Evolutionary conservation across 1,140 invertebrate species (phyloP), one percentile per base, ranked within the genome.

Genomic region (Panagrolaimus sp.): DNA sequence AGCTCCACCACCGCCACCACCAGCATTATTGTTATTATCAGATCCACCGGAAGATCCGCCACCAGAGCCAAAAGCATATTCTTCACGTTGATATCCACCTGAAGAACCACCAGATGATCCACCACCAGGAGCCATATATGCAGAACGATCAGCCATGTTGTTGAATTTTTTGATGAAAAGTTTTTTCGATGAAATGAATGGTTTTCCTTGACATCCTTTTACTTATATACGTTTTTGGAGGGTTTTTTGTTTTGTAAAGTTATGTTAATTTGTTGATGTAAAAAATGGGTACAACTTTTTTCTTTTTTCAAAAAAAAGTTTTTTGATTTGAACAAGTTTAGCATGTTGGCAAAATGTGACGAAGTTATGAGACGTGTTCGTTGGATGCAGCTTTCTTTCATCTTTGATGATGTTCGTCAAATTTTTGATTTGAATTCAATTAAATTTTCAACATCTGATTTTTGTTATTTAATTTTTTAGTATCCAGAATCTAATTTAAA

Each of bases 141-240:
- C 52, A 58, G 52, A 58, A 21, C 28, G 21, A 21, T 58, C 52
- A 58, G 52, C 52, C 52, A 58, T 58, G 17, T 58, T 58, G 52
- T 26, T 21, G 28, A 12, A n/a, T 1, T 21, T 26, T n/a, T 21
- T 12, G 52, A 58, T 26, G 52, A 58, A 28, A 28, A 58, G 52
- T n/a, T 58, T 28, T 12, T 21, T 28, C 52, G 17, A 58, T 12
- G 21, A 58, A 58, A 21, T 58, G 52, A 58, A 26, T 21, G 21
- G 3, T 17, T 58, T 58, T 26, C 8, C 17, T 12, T 14, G 21
- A 12, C 12, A 12, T 12, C 10, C 52, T 3, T n/a, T 8, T 21
- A 12, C 52, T 58, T 58, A 26, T 58, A 58, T 58, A 21, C 52
- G 17, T 5, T 21, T 21, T 58, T 28, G 10, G 52, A 58, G n/a